A percentile compares a stretch with the other conserved stretches of the same genome.
Conservation (phyloP, 2,888 invertebrate species). For the Drosophila glabriapex region DNA sequence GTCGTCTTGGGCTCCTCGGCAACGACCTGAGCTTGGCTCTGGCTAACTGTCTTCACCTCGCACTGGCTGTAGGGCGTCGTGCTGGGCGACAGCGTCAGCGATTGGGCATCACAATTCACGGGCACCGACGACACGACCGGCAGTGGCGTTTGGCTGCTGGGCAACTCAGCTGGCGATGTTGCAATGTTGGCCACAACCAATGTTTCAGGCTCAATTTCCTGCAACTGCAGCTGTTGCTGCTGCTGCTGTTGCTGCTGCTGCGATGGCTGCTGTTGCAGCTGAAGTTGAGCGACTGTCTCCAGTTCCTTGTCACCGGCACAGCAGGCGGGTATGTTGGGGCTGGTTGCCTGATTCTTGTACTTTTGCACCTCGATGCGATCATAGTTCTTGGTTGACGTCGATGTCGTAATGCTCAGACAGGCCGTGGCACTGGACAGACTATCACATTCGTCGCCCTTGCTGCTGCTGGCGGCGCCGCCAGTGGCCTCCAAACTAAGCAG, state of each 20-base stretch:
- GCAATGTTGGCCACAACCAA: conserved; percentile 31
- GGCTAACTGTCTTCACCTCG: conserved; percentile 63
- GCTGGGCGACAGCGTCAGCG: conserved; percentile 82
- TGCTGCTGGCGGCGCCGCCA: conserved; percentile 8
- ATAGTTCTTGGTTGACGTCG: conserved; percentile 83
- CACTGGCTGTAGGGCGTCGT: conserved; percentile 83
- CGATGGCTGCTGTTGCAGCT: conserved; percentile 21
- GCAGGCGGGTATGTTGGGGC: conserved; percentile 85
- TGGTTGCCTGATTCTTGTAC: conserved; percentile 85
- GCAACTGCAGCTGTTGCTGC: conserved; percentile 25
- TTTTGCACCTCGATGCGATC: conserved; percentile 85
- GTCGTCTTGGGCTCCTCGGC: conserved; percentile 77
- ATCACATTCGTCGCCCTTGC: conserved; percentile 80
- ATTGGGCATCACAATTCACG: conserved; percentile 76
- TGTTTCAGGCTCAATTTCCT: conserved; percentile 37
- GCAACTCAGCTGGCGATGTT: conserved; percentile 40
- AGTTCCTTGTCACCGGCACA: conserved; percentile 72
- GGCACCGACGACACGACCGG: conserved; percentile 46
- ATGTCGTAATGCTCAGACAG: conserved; percentile 81
- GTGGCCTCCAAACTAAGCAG: conserved; percentile 18
- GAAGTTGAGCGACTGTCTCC: conserved; percentile 32
- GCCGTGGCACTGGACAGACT: conserved; percentile 75
- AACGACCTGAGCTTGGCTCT: conserved; percentile 57
- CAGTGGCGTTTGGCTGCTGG: conserved; percentile 71
- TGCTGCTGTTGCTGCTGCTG: conserved; percentile 34